Percentiles rank a stretch among this genome's conserved stretches.
Evolutionary conservation across 2,797 vertebrate genomes (phyloP).

Genomic region (Urophycis tenuis): DNA sequence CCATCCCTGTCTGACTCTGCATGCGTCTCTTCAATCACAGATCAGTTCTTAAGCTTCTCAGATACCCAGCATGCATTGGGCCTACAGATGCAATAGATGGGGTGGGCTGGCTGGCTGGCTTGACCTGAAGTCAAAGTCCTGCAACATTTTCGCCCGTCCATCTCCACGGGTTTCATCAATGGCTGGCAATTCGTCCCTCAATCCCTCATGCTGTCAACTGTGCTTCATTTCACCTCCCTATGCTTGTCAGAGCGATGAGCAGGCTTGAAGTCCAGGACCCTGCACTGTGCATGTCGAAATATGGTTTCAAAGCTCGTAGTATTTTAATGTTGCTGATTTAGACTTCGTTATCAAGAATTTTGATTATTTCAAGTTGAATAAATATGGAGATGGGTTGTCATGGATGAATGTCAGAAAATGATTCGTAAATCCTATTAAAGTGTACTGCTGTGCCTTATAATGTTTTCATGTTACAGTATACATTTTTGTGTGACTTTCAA

Average conservation of each 20-base stretch:
- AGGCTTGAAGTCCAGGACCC: background rate
- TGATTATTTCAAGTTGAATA: constrained; percentile 21
- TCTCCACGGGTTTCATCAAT: background rate
- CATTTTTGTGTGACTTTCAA: constrained; percentile 16
- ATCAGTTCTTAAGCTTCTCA: constrained; percentile 69
- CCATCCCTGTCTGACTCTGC: constrained; percentile 42
- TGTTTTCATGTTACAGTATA: constrained; percentile 27
- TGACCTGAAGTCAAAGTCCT: constrained; percentile 35
- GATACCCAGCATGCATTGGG: constrained; percentile 71
- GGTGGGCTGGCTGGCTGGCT: constrained; percentile 38
- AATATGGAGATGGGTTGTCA: constrained; percentile 22
- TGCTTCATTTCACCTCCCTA: background rate
- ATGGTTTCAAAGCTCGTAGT: constrained; percentile 13
- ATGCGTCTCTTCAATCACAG: constrained; percentile 66
- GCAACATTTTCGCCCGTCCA: constrained; percentile 23
- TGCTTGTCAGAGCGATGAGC: background rate
- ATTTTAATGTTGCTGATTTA: constrained; percentile 25
- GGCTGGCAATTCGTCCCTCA: background rate
- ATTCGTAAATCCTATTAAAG: constrained; percentile 17
- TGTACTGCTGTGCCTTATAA: constrained; percentile 13
- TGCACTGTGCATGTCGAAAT: constrained; percentile 20
- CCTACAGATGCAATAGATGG: constrained; percentile 65
- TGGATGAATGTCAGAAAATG: constrained; percentile 23
- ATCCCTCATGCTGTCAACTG: background rate
- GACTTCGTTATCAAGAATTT: constrained; percentile 14